Conservation (phyloP, 2,113 vertebrate species). For the Leptobrachium ailaonicum region DNA sequence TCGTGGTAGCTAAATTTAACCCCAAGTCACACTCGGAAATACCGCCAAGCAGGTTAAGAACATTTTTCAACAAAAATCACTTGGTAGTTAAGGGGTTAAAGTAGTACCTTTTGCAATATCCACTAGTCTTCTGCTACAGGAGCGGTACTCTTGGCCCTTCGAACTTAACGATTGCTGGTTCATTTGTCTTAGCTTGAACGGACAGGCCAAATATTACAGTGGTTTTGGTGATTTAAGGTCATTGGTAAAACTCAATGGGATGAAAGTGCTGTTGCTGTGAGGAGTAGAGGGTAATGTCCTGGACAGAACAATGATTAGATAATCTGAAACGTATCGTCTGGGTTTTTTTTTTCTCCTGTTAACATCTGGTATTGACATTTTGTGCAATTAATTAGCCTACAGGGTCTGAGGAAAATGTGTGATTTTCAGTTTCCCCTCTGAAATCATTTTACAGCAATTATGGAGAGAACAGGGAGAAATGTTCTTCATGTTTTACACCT, state of each 20-base stretch:
- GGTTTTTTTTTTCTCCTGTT: neutral
- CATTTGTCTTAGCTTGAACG: neutral
- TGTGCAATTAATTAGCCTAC: constrained; percentile 31
- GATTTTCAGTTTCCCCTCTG: constrained; percentile 9
- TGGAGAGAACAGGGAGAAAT: neutral
- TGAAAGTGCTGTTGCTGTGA: too few species aligned
- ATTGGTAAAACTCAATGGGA: neutral
- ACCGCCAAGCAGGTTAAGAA: too few species aligned
- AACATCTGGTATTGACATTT: constrained; percentile 32
- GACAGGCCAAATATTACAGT: neutral
- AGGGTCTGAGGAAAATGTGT: neutral
- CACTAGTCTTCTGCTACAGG: neutral
- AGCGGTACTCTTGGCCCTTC: neutral
- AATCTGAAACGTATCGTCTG: too few species aligned
- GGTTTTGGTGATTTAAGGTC: neutral
- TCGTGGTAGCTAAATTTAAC: too few species aligned
- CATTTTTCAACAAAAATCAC: too few species aligned
- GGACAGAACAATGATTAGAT: too few species aligned
- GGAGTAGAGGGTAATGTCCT: too few species aligned
- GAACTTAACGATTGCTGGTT: constrained; percentile 6
- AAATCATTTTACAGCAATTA: constrained; percentile 13
- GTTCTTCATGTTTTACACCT: too few species aligned
- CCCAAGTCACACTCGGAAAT: too few species aligned
- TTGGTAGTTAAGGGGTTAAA: neutral
- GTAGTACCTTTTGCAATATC: neutral